A percentile compares a stretch with the other conserved stretches of the same genome.
These are phyloP conservation scores for Diogma glabrata DNA, from an alignment of 2,888 invertebrate species.

Conservation along the genomic window DNA sequence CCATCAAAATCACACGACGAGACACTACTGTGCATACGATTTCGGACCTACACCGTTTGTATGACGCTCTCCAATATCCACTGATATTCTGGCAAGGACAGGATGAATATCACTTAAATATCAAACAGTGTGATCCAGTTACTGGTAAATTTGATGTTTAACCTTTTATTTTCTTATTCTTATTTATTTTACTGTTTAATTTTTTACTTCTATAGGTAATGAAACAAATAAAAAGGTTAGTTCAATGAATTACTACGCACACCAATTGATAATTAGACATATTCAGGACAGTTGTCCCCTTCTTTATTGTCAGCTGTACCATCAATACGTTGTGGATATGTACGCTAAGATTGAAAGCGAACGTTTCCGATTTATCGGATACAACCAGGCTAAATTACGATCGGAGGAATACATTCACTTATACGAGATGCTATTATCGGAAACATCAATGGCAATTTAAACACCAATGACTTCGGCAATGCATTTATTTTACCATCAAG, in stretches of 20 bases:
- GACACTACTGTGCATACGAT: conserved; percentile 9
- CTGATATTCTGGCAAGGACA: conserved; percentile 22
- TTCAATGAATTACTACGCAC: too few species aligned
- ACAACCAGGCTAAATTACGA: conserved; percentile 8
- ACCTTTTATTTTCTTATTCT: neutral
- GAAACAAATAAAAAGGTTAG: too few species aligned
- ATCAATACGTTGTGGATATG: too few species aligned
- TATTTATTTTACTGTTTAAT: too few species aligned
- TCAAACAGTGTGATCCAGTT: conserved; percentile 12
- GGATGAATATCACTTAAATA: conserved; percentile 20
- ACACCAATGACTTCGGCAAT: neutral
- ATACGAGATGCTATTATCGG: conserved; percentile 4
- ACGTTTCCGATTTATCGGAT: neutral
- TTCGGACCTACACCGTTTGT: conserved; percentile 8
- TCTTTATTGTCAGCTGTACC: too few species aligned
- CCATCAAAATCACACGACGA: conserved; percentile 5
- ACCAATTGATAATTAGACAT: too few species aligned
- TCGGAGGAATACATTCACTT: conserved; percentile 2
- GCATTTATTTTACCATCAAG: neutral
- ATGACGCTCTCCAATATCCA: conserved; percentile 22
- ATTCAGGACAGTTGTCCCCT: too few species aligned
- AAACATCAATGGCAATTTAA: neutral
- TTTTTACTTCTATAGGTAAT: too few species aligned
- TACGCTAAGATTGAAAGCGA: neutral
- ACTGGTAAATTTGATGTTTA: neutral